Evolutionary conservation across 2,888 invertebrate species (phyloP), one percentile per base, ranked within the genome.

Genomic region (Epirrhoe tristata): DNA sequence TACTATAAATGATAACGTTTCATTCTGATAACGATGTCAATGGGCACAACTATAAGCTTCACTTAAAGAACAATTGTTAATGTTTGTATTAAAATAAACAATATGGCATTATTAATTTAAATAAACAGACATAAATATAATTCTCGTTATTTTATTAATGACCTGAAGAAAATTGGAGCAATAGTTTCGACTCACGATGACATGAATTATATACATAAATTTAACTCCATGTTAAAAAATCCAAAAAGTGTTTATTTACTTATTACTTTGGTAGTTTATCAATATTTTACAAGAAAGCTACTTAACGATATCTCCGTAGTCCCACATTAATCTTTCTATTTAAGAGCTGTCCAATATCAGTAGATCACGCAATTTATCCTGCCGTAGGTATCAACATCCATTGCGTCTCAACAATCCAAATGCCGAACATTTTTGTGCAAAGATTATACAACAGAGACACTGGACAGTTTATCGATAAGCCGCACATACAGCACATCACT

Each of bases 1-100:
- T 63, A 64, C 52, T 51, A 64, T 68, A 68, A 68, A 64, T 61
- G 63, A 68, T 68, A 64, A 58, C 53, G 59, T 52, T 39, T 48
- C 46, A 58, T 57, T 63, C 34, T 54, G 52, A 60, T 63, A 60
- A 54, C 50, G 34, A 46, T 53, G 54, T 57, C 53, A 63, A 69
- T 69, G 63, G 57, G 61, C 16, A 63, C 54, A 58, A 5, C 17
- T 51, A 53, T 58, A 66, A 66, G 39, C 46, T 54, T 56, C 36
- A 14, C 43, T 46, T 56, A 39, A 34, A 55, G 34, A 63, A 63
- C 34, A 46, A 63, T 63, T 32, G 32, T 51, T 34, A 14, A 58
- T 58, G 32, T 24, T 56, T 56, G 54, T 52, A 39, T n/a, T 59
- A 5, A 43, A 43, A 52, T 32, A 53, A 32, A 57, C 10, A 57